These are phyloP conservation scores for Corvus hawaiiensis DNA, from an alignment of 2,113 vertebrate species.

Conservation along the genomic window DNA sequence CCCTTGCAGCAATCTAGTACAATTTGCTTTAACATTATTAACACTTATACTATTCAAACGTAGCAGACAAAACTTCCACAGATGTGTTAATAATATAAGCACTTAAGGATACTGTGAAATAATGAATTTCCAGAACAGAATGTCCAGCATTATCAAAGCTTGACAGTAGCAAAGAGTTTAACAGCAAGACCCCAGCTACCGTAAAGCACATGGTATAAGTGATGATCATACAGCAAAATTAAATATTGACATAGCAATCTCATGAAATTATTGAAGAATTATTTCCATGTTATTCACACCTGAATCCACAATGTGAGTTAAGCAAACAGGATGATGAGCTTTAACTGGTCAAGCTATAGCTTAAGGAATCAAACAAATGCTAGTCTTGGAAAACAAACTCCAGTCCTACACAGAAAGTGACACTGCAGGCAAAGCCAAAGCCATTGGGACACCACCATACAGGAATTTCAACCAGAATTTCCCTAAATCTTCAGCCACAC, in stretches of 20 bases:
- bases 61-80: not conserved
- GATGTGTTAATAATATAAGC: not conserved
- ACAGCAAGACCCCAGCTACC: not conserved
- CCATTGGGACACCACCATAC: not conserved
- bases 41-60: not conserved
- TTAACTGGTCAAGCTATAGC: not conserved
- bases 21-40: not conserved
- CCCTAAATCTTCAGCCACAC: not conserved
- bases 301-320: not conserved
- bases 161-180: not conserved
- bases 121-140: not conserved
- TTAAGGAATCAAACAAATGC: not conserved
- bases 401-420: not conserved
- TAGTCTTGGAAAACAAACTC: not conserved
- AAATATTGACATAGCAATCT: not conserved
- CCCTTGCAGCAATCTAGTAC: not conserved
- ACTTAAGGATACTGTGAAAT: not conserved
- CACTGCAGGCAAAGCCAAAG: not conserved
- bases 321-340: not conserved
- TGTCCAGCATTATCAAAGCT: not conserved
- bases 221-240: not conserved
- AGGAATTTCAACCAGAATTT: not conserved
- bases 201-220: not conserved
- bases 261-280: not conserved
- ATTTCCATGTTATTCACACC: not conserved